Base-by-base conservation (phyloP, 1,140 invertebrate species). In the Drosophila rhopaloa region DNA sequence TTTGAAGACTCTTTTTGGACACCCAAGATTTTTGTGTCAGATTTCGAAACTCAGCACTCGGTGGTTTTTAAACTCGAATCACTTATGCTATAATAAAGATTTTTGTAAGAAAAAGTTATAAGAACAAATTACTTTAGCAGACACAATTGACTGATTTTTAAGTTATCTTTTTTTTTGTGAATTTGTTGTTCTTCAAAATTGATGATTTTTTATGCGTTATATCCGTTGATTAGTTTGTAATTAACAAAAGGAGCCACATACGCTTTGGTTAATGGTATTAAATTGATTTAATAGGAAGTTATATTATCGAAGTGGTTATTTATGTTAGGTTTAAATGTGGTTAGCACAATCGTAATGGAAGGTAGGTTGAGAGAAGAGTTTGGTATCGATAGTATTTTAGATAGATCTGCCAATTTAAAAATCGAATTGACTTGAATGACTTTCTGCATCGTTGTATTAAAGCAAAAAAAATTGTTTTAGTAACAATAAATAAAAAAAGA, bases 41-140 rank as follows among this genome's bases (percentile, higher is more conserved):
- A 58, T 62, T 85, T 86, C 66, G 66, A 89, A 72, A 74, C 60
- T 88, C 84, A 89, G 85, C 84, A 89, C 75, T 89, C 84, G 74
- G 84, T 89, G 70, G 84, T 89, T 58, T 90, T 89, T 81, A 89
- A 89, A 89, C 85, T 89, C 77, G 84, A 89, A 89, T 89, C 84
- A 90, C 84, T 89, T 89, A 89, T 51, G 84, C 84, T 89, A 89
- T 89, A 89, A 89, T 84, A 76, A 79, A 86, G 56, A 83, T 83
- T 71, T 77, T 76, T 70, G 71, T 86, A 70, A 71, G 71, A 88
- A 82, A 89, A 66, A 86, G 84, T 76, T 83, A 74, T 81, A 78
- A 81, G 75, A 68, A 78, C 74, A 62, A 89, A 89, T 89, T 89
- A 89, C 85, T 89, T 79, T 63, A 47, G 55, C 55, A 70, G 67